Base-by-base conservation (phyloP, 2,113 vertebrate genomes). In the Platichthys stellatus region DNA sequence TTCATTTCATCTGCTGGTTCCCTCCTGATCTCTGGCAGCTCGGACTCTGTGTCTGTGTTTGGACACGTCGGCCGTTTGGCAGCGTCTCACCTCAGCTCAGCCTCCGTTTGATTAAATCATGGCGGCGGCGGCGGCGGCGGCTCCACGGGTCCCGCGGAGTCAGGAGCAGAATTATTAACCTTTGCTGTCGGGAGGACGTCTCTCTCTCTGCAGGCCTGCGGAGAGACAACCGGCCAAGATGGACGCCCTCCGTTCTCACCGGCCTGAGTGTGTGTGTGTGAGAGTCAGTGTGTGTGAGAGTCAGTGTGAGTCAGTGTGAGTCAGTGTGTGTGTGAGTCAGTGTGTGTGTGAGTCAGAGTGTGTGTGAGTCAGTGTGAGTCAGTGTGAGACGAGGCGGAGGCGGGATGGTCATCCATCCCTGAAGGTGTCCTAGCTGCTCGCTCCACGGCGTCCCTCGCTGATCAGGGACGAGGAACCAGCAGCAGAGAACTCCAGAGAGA, bases 161-260 rank as follows among this genome's bases (percentile, higher is more conserved):
- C 89, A 63, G 88, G 92, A 76, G 86, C 90, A 85, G 51, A 59
- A 89, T 89, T 84, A 91, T 94, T 94, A 93, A 94, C 93, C 92
- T 94, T 83, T 86, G 72, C 83, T 81, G 87, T 85, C 75, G 69
- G 86, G 89, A 76, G 73, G 84, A 90, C 76, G 80, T 58, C 80
- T 82, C 86, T 79, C 49, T 79, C 89, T 83, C 86, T 51, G 73
- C 91, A 88, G 89, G 86, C 86, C 88, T 56, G 86, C 14, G 47
- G 84, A 21, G 90, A 80, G 74, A 78, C 24, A 35, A 72, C 56
- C 40, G 49, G 73, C 62, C 76, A 79, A 78, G 82, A 85, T 80
- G 78, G 81, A 76, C 65, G 72, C 78, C 47, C 40, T 45, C 3
- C 1, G 64, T 58, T 76, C 61, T n/a, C 49, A 14, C 47, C 15